A percentile compares a stretch with the other conserved stretches of the same genome.
Evolutionary conservation across 2,888 invertebrate species (phyloP).

Genomic region (Pyrrhosoma nymphula): DNA sequence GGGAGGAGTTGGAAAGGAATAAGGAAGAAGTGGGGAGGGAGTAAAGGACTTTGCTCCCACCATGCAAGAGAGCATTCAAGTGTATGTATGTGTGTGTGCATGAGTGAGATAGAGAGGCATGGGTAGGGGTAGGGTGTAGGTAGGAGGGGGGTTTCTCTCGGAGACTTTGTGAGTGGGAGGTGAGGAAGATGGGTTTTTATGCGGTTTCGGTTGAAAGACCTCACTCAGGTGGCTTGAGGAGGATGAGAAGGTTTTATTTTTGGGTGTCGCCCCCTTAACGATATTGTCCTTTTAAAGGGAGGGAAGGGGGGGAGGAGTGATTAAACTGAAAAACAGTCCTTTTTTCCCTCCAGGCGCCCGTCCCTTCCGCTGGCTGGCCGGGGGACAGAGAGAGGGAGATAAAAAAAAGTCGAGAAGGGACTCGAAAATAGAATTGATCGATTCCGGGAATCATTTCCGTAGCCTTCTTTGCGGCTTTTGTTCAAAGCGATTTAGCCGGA

Average conservation of each 20-base stretch:
- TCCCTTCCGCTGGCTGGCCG: constrained; percentile 6
- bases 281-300: constrained; percentile 42
- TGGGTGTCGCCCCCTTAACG: constrained; percentile 42
- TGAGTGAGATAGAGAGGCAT: too few relatives aligned
- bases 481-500: constrained; percentile 17
- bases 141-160: too few relatives aligned
- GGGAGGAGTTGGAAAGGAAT: neutral
- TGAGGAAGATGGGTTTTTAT: neutral
- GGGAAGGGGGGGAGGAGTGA: constrained; percentile 6
- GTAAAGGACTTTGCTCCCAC: too few relatives aligned
- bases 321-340: neutral
- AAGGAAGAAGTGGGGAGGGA: neutral
- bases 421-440: constrained; percentile 32
- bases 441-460: neutral
- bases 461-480: neutral
- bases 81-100: too few relatives aligned
- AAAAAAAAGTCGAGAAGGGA: neutral
- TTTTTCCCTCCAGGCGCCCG: neutral
- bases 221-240: neutral
- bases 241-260: constrained; percentile 31
- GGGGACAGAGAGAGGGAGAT: neutral
- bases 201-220: constrained; percentile 51
- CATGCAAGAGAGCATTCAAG: neutral
- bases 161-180: too few relatives aligned
- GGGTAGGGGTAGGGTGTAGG: too few relatives aligned